Conservation (phyloP, 2,797 vertebrate genomes). For the Sternotherus odoratus region DNA sequence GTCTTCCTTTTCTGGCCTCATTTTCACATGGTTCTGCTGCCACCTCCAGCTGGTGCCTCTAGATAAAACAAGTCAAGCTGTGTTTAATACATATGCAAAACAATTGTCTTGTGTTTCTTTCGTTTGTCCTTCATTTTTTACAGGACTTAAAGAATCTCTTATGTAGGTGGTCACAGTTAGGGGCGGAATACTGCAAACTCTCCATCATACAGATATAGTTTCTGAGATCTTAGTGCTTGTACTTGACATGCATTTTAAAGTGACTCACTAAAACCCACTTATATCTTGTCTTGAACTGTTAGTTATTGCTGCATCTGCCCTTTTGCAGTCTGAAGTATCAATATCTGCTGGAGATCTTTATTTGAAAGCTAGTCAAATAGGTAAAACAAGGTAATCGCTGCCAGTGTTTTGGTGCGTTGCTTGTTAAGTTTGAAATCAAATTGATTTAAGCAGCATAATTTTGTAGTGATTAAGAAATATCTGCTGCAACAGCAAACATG, state of each 20-base stretch:
- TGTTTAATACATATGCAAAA: neutral
- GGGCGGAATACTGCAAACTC: neutral
- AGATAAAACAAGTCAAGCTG: neutral
- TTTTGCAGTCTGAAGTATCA: neutral
- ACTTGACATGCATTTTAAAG: constrained; percentile 21
- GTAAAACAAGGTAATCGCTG: neutral
- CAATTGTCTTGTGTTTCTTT: neutral
- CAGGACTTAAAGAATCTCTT: neutral
- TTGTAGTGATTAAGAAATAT: neutral
- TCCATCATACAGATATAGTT: neutral
- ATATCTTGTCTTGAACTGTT: neutral
- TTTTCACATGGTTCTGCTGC: neutral
- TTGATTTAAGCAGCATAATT: neutral
- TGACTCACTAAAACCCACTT: neutral
- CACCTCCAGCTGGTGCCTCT: neutral
- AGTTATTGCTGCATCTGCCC: neutral
- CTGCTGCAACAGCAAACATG: neutral
- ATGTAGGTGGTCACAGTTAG: neutral
- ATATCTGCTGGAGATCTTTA: neutral
- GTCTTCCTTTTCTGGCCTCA: neutral
- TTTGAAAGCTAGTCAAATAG: constrained; percentile 28
- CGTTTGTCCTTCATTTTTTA: neutral
- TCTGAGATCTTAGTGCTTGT: neutral
- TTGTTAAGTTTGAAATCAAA: neutral
- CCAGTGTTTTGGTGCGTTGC: neutral